These are phyloP conservation scores for Toxotes jaculatrix DNA, from an alignment of 2,113 vertebrate species.

Conservation along the genomic window DNA sequence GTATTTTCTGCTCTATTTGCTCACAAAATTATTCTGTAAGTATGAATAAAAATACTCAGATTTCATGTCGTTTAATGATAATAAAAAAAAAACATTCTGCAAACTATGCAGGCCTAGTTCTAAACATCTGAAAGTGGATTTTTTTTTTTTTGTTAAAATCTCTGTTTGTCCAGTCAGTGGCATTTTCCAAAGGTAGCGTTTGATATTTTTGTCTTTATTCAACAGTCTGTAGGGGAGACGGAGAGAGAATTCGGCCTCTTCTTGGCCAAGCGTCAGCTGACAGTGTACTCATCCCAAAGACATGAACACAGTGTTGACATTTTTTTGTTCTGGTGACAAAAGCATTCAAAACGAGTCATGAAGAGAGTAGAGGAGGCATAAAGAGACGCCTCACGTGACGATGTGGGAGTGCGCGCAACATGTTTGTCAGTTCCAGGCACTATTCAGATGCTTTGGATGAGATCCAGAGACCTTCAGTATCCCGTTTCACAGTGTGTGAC, in stretches of 20 bases:
- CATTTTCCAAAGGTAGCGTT: neutral
- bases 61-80: neutral
- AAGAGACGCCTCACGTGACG: conserved; percentile 17
- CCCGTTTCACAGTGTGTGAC: conserved; percentile 6
- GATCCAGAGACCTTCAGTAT: conserved; percentile 28
- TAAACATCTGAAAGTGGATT: neutral
- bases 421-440: neutral
- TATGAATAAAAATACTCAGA: neutral
- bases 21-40: neutral
- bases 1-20: neutral
- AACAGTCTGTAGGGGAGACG: neutral
- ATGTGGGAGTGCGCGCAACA: neutral
- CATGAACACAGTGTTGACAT: neutral
- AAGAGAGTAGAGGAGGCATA: neutral
- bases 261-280: neutral
- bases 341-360: neutral
- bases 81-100: neutral
- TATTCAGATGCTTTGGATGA: conserved; percentile 24
- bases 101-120: neutral
- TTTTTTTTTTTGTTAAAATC: neutral
- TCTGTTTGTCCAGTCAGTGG: neutral
- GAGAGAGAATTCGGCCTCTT: neutral
- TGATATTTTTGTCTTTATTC: neutral
- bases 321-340: conserved; percentile 17
- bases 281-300: neutral